Conservation (phyloP, 1,140 invertebrate genomes). For the Pinna nobilis region DNA sequence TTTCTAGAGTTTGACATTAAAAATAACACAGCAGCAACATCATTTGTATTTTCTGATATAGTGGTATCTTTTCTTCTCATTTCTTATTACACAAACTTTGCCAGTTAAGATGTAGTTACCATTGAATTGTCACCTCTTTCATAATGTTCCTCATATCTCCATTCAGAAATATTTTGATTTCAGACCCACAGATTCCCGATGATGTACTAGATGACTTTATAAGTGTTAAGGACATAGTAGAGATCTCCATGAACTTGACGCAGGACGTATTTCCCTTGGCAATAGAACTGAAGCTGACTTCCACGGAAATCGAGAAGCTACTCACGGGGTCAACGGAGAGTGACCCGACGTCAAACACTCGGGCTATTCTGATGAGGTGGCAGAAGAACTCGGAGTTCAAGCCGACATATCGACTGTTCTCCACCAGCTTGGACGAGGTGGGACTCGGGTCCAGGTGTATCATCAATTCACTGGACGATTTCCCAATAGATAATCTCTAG, state of each 20-base stretch:
- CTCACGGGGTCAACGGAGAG: constrained; percentile 4
- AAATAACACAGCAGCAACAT: too few relatives aligned
- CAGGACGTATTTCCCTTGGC: constrained; percentile 1
- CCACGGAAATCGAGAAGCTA: background rate
- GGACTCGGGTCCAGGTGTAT: background rate
- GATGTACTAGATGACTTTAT: background rate
- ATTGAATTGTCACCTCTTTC: too few relatives aligned
- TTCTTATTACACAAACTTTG: too few relatives aligned
- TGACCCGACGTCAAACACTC: background rate
- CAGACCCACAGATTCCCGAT: background rate
- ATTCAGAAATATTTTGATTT: too few relatives aligned
- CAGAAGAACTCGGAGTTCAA: constrained; percentile 8
- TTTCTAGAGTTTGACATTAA: too few relatives aligned
- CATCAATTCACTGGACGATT: background rate
- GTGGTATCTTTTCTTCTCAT: too few relatives aligned
- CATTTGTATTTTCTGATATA: too few relatives aligned
- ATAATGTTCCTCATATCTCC: too few relatives aligned
- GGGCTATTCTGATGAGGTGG: background rate
- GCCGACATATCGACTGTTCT: background rate
- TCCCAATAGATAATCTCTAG: too few relatives aligned
- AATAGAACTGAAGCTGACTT: constrained; percentile 10
- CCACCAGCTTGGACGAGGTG: background rate
- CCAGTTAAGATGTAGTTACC: too few relatives aligned
- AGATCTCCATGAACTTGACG: background rate
- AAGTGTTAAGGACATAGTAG: constrained; percentile 4